phyloP scores from a whole-genome alignment of 2,797 vertebrate genomes.

The Pseudocheirus occidentalis region DNA sequence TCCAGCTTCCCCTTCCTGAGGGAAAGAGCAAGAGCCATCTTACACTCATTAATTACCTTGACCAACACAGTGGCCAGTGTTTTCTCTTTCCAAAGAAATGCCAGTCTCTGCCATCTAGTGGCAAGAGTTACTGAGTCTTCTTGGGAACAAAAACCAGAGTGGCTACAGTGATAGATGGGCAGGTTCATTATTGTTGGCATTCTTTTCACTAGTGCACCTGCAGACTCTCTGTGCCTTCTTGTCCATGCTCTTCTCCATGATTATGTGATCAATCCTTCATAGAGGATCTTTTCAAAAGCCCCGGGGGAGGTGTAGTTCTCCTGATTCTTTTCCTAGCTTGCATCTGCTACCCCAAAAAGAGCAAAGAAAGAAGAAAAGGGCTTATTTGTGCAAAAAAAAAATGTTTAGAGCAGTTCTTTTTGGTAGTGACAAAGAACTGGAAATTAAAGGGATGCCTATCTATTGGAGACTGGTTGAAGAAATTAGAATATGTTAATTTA shows the following conservation, averaged over 20 bases:
- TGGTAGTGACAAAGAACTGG: neutral
- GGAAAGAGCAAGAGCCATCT: neutral
- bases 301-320: neutral
- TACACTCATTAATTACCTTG: neutral
- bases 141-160: neutral
- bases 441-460: neutral
- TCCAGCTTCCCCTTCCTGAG: neutral
- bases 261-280: neutral
- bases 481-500: neutral
- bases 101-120: neutral
- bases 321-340: neutral
- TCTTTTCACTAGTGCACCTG: neutral
- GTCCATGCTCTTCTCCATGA: neutral
- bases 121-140: neutral
- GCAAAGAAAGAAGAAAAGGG: neutral
- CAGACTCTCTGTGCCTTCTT: neutral
- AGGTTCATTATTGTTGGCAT: neutral
- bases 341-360: neutral
- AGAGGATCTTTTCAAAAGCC: neutral
- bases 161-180: neutral
- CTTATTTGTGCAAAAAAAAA: neutral
- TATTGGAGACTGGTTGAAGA: neutral
- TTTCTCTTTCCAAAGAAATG: neutral
- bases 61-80: neutral
- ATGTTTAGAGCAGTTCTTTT: neutral